Base-by-base conservation (phyloP, 2,888 invertebrate species). In the Anagyrus pseudococci region DNA sequence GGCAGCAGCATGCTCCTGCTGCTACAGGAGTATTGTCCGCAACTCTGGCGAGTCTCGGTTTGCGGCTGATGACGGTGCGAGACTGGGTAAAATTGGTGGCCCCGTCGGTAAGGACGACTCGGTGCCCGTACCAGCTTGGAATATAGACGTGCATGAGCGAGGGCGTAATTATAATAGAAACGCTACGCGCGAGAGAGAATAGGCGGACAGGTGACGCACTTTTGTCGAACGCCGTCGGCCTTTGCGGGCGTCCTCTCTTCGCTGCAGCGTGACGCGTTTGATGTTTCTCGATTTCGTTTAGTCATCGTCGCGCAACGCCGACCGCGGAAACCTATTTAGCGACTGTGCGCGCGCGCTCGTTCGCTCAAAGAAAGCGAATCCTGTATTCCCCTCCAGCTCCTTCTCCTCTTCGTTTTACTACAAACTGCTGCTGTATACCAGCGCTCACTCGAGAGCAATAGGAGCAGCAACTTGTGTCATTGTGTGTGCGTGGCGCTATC, bases 261-360 rank as follows among this genome's bases (percentile, higher is more conserved):
- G 15, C 2, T 37, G 15, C 13, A 13, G 33, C 8, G 8, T 52
- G 62, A 62, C 62, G 62, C 52, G 56, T 50, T 56, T 61, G 49
- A 50, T 56, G 55, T 44, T 49, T 40, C 29, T 23, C 44, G 37
- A 50, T 52, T 62, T 56, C 61, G 56, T 57, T 62, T 62, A 62
- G 57, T 62, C 57, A 62, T 62, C 50, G 43, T 3, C 40, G 55
- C 49, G 23, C 22, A 55, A 29, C 44, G 6, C 8, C 19, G 25
- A 15, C 26, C 6, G 23, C 43, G 41, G 40, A 19, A 37, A n/a
- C 50, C 37, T 37, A 22, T 37, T 52, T 26, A 10, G 8, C 25
- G n/a, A 26, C 19, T 15, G 22, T 6, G 23, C 22, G 44, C 20
- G 13, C 7, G 8, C 25, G 37, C 40, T 17, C 23, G 22, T 13